Evolutionary conservation across 37 sponge, comb jelly and placozoan genomes (phyloP), one percentile per base, ranked within the genome.

Genomic region (Bolinopsis microptera): DNA sequence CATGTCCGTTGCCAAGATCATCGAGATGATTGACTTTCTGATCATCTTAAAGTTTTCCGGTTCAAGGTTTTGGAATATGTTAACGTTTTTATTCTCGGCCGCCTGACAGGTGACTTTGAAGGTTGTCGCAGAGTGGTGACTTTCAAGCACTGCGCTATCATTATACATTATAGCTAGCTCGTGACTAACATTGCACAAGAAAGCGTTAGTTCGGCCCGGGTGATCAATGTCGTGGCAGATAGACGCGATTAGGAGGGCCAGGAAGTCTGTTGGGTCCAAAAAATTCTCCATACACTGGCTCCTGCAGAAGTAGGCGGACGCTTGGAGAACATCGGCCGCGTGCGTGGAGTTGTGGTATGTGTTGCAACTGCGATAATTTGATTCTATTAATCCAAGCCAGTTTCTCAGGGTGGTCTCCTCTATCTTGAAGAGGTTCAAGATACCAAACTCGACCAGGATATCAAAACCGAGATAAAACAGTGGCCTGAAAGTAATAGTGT

Each of bases 1-100:
- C 96, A 97, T 97, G 93, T 97, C 98, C 28, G 98, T 97, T 2
- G 98, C 96, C 69, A 97, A 76, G 16, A 97, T 96, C 95, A 97
- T 72, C 41, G 95, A 96, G 41, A 97, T 94, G 33, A 97, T 95
- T 76, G 96, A 93, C 22, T 40, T 39, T 38, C 98, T 93, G 80
- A 97, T 69, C 31, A 67, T 83, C 16, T 95, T 95, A 90, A 95
- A 97, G 0, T 93, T 69, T 24, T 80, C 92, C 34, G 33, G 35
- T 61, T 97, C 96, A 30, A 97, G 92, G 76, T 75, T 77, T 34
- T 97, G 93, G 93, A 93, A 97, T n/a, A 97, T 96, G 95, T 97
- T 97, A 76, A 93, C 69, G 16, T 83, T 72, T 31, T 93, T 70
- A 38, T 93, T 40, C 8, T 86, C 90, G 26, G 90, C 83, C 69